phyloP scores from a whole-genome alignment of 2,113 vertebrate genomes.

The Sphyrna mokarran region DNA sequence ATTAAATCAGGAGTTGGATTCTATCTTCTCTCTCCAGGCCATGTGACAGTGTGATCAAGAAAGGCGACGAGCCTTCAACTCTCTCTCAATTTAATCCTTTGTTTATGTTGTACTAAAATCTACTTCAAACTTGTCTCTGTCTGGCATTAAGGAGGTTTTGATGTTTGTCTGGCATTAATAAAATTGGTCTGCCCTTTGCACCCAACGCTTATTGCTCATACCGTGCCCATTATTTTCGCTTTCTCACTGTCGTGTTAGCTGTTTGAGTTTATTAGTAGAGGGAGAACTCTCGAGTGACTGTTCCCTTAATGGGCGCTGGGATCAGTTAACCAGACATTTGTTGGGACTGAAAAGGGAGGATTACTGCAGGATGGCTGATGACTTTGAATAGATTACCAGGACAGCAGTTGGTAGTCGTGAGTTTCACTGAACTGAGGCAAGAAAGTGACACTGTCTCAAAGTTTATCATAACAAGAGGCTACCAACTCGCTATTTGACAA shows the following conservation, averaged over 20 bases:
- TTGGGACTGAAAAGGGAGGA: slow-evolving; percentile 42
- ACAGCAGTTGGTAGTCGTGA: slow-evolving; percentile 44
- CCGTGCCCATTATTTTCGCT: slow-evolving; percentile 47
- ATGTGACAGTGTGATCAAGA: slow-evolving; percentile 56
- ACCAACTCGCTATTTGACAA: neutral
- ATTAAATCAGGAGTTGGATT: slow-evolving; percentile 14
- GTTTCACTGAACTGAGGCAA: slow-evolving; percentile 39
- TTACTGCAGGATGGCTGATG: slow-evolving; percentile 41
- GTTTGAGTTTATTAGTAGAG: slow-evolving; percentile 46
- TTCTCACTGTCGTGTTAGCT: slow-evolving; percentile 47
- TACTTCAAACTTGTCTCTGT: slow-evolving; percentile 59
- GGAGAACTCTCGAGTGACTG: slow-evolving; percentile 44
- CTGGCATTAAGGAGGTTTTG: slow-evolving; percentile 65
- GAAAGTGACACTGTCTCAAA: neutral
- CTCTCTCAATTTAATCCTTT: slow-evolving; percentile 54
- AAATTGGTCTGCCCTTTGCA: slow-evolving; percentile 58
- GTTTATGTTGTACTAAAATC: slow-evolving; percentile 63
- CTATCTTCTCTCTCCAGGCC: slow-evolving; percentile 45
- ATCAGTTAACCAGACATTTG: slow-evolving; percentile 45
- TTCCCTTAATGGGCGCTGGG: slow-evolving; percentile 45
- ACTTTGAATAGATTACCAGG: slow-evolving; percentile 47
- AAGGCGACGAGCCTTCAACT: slow-evolving; percentile 51
- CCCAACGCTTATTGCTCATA: slow-evolving; percentile 51
- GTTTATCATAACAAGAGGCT: neutral
- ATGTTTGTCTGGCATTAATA: slow-evolving; percentile 65